Evolutionary conservation across 1,140 invertebrate genomes (phyloP).

Genomic region (Cyclina sinensis): DNA sequence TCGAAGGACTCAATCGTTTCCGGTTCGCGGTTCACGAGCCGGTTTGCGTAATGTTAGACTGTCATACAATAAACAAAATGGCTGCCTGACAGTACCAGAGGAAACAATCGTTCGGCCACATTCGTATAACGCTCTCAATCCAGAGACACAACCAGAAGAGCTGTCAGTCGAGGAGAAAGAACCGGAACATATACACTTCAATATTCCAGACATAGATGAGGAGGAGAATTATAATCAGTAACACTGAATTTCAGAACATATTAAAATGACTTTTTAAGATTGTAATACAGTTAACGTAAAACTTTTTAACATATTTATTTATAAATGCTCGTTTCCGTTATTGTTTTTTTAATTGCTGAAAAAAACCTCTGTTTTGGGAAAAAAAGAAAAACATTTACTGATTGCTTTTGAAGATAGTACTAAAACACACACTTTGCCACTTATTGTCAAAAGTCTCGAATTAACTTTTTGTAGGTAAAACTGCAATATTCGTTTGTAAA

Average conservation of each 20-base stretch:
- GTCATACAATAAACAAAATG: slow-evolving; percentile 20
- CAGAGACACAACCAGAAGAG: background rate
- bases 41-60: background rate
- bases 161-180: background rate
- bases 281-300: no score
- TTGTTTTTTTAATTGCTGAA: no score
- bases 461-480: no score
- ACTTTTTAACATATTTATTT: no score
- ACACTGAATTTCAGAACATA: background rate
- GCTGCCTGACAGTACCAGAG: background rate
- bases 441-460: no score
- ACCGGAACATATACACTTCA: background rate
- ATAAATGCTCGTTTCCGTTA: no score
- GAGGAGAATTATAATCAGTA: background rate
- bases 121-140: slow-evolving; percentile 71
- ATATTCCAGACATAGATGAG: slow-evolving; percentile 24
- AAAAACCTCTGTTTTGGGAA: no score
- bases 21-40: slow-evolving; percentile 32
- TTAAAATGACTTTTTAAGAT: no score
- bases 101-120: slow-evolving; percentile 65
- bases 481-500: no score
- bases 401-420: no score
- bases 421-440: no score
- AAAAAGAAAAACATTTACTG: no score
- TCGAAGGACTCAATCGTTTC: slow-evolving; percentile 72